Conservation (phyloP, 1,140 invertebrate genomes). For the Ruditapes philippinarum region DNA sequence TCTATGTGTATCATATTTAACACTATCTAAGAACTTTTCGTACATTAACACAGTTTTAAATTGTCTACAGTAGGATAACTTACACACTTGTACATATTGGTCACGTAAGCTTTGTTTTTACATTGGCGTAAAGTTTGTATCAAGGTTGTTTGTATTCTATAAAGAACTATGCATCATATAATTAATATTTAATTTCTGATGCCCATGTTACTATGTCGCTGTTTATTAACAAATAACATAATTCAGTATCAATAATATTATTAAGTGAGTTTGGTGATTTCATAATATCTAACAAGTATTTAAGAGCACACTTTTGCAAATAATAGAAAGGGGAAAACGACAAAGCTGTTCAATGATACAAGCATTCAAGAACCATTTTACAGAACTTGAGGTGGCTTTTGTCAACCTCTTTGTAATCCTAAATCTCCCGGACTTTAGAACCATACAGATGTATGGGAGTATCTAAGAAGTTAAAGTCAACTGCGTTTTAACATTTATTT, state of each 20-base stretch:
- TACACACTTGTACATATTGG: background rate
- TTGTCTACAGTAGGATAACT: no score
- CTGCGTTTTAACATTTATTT: background rate
- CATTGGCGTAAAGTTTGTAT: background rate
- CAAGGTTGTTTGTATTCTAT: background rate
- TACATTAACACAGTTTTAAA: no score
- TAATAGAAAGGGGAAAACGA: background rate
- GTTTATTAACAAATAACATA: background rate
- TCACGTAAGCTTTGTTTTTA: background rate
- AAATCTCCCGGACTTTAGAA: slow-evolving; percentile 32
- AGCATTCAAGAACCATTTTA: slow-evolving; percentile 1
- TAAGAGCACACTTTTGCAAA: background rate
- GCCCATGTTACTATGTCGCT: background rate
- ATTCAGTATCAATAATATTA: background rate
- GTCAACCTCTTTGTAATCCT: background rate
- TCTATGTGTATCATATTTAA: no score
- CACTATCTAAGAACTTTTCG: no score
- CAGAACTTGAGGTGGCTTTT: slow-evolving; percentile 21
- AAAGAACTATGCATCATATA: background rate
- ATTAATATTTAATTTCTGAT: background rate
- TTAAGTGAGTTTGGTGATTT: background rate
- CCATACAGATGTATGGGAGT: slow-evolving; percentile 15
- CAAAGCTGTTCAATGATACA: background rate
- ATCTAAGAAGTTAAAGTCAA: background rate
- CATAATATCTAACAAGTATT: background rate